Evolutionary conservation across 2,888 invertebrate species (phyloP), one percentile per base, ranked within the genome.

Genomic region (Thereva nobilitata): DNA sequence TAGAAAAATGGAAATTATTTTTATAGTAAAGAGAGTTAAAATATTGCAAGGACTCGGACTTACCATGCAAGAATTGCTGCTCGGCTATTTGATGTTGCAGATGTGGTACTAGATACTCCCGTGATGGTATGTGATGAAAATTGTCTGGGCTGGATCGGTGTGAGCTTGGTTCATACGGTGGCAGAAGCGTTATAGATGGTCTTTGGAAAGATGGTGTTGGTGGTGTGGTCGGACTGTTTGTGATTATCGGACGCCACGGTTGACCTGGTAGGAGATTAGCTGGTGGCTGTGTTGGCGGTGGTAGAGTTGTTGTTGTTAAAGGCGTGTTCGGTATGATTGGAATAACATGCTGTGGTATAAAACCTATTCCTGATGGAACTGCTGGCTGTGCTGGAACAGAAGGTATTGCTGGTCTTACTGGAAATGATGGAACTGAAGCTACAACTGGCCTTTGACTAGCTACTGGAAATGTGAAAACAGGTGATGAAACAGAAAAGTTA

Each of bases 151-250:
- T 41, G 38, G 41, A 49, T 40, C 45, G 37, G 5, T 61, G 40
- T 34, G 61, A 37, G 6, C 49, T 37, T 5, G 49, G 12, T 49
- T 59, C 37, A 50, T 61, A 61, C 4, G 61, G 61, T 40, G 64
- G 64, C 0, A 53, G 37, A 12, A 54, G 64, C 9, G 47, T 54
- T 34, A 45, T 34, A 3, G 45, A 35, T 45, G 64, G 64, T 38
- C 45, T 54, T 6, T 54, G 54, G 5, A 54, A 44, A 5, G 64
- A 38, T 34, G 47, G 9, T 8, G 54, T 44, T 7, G 64, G 54
- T n/a, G 64, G 41, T 53, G 44, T 34, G 6, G 53, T 5, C 2
- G 37, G 37, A 5, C 52, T 23, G 7, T 35, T 53, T 40, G 53
- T 12, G 10, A 64, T n/a, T 35, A 53, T 40, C 3, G 64, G 64